Conservation (phyloP, 2,888 invertebrate species). For the Drosophila neotestacea region DNA sequence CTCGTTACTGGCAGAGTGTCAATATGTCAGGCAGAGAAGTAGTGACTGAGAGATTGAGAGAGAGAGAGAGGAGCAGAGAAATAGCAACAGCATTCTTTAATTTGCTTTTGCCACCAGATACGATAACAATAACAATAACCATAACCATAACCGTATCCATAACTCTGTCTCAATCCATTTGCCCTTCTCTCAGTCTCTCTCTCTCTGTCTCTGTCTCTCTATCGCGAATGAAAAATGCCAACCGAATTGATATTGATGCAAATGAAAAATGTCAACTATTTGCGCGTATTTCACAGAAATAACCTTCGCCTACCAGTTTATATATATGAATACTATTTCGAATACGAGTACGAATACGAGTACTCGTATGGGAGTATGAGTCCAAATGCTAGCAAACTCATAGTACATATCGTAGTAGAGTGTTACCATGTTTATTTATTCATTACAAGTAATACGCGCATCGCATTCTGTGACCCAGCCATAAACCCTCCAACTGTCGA, state of each 20-base stretch:
- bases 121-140: conserved; percentile 67
- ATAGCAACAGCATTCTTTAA: conserved; percentile 44
- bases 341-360: background rate
- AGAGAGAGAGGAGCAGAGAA: background rate
- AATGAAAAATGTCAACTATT: conserved; percentile 80
- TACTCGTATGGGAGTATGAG: background rate
- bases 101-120: conserved; percentile 46
- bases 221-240: conserved; percentile 59
- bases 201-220: background rate
- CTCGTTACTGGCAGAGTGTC: conserved; percentile 55
- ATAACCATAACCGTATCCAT: conserved; percentile 43
- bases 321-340: conserved; percentile 12
- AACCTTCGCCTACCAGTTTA: conserved; percentile 11
- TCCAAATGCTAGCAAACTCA: background rate
- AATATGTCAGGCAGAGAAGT: conserved; percentile 52
- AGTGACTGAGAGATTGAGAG: conserved; percentile 4
- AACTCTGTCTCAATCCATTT: conserved; percentile 15
- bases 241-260: conserved; percentile 73
- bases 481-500: background rate
- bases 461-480: conserved; percentile 7
- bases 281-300: conserved; percentile 34
- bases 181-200: background rate
- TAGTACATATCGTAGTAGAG: conserved; percentile 12
- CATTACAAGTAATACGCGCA: conserved; percentile 71
- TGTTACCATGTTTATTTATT: conserved; percentile 71